phyloP scores from a whole-genome alignment of 2,797 vertebrate species.

The Melanotaenia parkinsoni region DNA sequence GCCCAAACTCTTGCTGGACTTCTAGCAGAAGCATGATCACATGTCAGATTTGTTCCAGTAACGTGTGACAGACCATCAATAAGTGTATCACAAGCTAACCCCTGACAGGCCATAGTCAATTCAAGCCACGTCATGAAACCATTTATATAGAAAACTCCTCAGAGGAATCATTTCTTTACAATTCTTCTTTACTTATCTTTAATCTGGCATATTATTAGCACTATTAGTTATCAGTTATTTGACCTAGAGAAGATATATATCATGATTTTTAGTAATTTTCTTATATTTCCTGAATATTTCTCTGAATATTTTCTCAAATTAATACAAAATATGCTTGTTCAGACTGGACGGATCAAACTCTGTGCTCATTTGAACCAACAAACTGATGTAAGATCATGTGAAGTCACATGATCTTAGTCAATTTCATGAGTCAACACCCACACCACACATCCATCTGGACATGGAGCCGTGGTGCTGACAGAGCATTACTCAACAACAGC shows the following conservation, averaged over 20 bases:
- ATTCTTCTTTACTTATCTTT: neutral
- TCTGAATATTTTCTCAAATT: no score
- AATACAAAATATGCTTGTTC: neutral
- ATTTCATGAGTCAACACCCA: slow-evolving; percentile 53
- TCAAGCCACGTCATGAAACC: neutral
- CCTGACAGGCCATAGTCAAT: slow-evolving; percentile 29
- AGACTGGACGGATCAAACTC: neutral
- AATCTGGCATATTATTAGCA: neutral
- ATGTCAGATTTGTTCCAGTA: slow-evolving; percentile 33
- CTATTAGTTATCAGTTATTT: neutral
- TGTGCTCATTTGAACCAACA: neutral
- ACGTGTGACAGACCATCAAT: slow-evolving; percentile 32
- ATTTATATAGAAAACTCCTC: neutral
- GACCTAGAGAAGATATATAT: no score
- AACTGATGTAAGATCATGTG: slow-evolving; percentile 17
- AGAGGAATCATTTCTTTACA: no score
- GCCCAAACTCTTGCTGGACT: neutral
- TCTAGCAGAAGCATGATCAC: slow-evolving; percentile 26
- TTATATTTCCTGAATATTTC: no score
- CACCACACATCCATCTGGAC: neutral
- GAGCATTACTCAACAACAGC: slow-evolving; percentile 35
- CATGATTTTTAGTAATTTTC: no score
- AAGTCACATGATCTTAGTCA: slow-evolving; percentile 29
- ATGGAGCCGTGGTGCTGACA: slow-evolving; percentile 37
- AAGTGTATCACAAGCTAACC: slow-evolving; percentile 17